Conservation (phyloP, 2,797 vertebrate genomes). For the Leptatherina wallacei region DNA sequence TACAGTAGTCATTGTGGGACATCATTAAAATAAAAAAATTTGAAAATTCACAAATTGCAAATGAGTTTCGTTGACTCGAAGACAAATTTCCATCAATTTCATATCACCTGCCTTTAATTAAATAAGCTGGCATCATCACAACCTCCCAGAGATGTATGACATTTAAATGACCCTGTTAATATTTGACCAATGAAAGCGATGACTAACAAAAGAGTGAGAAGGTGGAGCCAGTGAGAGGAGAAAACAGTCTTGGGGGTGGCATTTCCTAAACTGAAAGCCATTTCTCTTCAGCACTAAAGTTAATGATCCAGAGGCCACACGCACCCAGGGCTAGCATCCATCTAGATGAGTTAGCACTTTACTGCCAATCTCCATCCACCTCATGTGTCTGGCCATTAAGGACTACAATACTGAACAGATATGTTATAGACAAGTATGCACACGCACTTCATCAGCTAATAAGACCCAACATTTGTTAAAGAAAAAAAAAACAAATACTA, state of each 20-base stretch:
- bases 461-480: neutral
- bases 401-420: slow-evolving; percentile 3
- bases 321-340: slow-evolving; percentile 24
- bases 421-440: neutral
- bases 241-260: slow-evolving; percentile 24
- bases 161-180: slow-evolving; percentile 67
- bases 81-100: slow-evolving; percentile 18
- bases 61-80: slow-evolving; percentile 4
- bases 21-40: neutral
- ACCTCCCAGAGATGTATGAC: slow-evolving; percentile 59
- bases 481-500: neutral
- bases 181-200: slow-evolving; percentile 56
- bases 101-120: slow-evolving; percentile 9
- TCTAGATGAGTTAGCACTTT: slow-evolving; percentile 64
- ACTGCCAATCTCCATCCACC: slow-evolving; percentile 66
- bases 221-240: slow-evolving; percentile 28
- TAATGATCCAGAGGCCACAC: slow-evolving; percentile 71
- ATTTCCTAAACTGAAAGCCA: slow-evolving; percentile 38
- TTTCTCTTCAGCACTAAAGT: slow-evolving; percentile 72
- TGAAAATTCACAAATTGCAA: neutral
- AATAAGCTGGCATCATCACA: slow-evolving; percentile 55
- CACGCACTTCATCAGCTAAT: neutral
- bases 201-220: slow-evolving; percentile 13
- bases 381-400: slow-evolving; percentile 16
- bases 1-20: neutral